A percentile compares a stretch with the other conserved stretches of the same genome.
Evolutionary conservation across 1,140 invertebrate genomes (phyloP).

Genomic region (Drosophila albomicans): DNA sequence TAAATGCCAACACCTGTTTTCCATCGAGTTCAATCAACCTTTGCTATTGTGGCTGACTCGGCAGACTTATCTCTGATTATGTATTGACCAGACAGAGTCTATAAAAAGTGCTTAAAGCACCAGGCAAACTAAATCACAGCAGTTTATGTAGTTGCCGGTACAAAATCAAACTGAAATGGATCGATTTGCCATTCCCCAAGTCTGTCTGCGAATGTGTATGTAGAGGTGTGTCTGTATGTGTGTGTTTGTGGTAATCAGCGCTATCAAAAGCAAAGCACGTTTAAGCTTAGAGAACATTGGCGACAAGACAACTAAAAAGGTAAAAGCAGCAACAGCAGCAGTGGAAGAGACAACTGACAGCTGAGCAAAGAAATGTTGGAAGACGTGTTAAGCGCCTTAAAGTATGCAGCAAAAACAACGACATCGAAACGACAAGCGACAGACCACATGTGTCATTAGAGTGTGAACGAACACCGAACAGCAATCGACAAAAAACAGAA

Average conservation of each 20-base stretch:
- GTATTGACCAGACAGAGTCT: slow-evolving; percentile 11
- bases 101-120: slow-evolving; percentile 8
- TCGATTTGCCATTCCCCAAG: slow-evolving; percentile 24
- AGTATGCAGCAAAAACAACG: slow-evolving; percentile 42
- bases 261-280: slow-evolving; percentile 64
- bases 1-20: not conserved
- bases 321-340: slow-evolving; percentile 3
- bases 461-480: not conserved
- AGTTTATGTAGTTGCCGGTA: slow-evolving; percentile 19
- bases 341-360: slow-evolving; percentile 7
- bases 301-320: slow-evolving; percentile 24
- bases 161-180: slow-evolving; percentile 30
- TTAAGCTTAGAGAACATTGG: slow-evolving; percentile 42
- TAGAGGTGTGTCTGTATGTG: not conserved
- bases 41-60: not conserved
- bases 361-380: slow-evolving; percentile 41
- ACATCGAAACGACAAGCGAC: slow-evolving; percentile 20
- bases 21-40: slow-evolving; percentile 8
- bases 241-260: slow-evolving; percentile 52
- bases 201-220: slow-evolving; percentile 8
- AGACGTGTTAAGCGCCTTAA: slow-evolving; percentile 65
- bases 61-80: not conserved
- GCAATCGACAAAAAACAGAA: slow-evolving; percentile 31
- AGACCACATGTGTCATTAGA: slow-evolving; percentile 57
- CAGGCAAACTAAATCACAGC: slow-evolving; percentile 12